Percentiles rank a stretch among this genome's conserved stretches.
Conservation (phyloP, 2,113 vertebrate genomes). For the Fregetta grallaria region DNA sequence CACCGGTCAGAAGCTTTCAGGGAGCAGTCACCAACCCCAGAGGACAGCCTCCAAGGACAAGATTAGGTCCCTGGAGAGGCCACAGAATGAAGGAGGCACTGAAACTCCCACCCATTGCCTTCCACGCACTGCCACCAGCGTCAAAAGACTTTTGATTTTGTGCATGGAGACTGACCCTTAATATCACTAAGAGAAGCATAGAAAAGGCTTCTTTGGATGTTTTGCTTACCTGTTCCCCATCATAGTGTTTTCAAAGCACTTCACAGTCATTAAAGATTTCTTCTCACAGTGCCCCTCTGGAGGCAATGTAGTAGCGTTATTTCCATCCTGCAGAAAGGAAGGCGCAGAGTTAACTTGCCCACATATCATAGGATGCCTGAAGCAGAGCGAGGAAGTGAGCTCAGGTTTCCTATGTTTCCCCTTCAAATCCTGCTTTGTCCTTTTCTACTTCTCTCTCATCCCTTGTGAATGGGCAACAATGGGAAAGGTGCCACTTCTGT, state of each 20-base stretch:
- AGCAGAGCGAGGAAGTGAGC: not conserved
- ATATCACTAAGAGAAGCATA: not conserved
- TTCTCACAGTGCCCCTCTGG: not conserved
- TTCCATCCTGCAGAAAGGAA: conserved; percentile 8
- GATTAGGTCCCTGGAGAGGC: not conserved
- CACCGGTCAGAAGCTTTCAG: not conserved
- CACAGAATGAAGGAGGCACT: not conserved
- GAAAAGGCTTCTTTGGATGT: not conserved
- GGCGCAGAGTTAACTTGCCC: not conserved
- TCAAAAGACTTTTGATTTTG: not conserved
- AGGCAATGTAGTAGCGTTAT: not conserved
- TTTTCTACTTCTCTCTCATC: not conserved
- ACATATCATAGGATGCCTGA: not conserved
- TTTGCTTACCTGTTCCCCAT: not conserved
- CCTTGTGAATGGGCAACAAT: not conserved
- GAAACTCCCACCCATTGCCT: not conserved
- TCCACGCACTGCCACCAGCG: accelerated
- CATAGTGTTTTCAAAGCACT: not conserved
- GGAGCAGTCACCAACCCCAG: not conserved
- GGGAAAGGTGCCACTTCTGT: not conserved
- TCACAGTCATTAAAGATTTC: not conserved
- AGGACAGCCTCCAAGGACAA: not conserved
- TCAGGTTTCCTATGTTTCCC: not conserved
- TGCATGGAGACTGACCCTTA: not conserved
- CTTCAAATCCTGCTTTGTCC: not conserved